Base-by-base conservation (phyloP, 2,113 vertebrate species). In the Morone chrysops region DNA sequence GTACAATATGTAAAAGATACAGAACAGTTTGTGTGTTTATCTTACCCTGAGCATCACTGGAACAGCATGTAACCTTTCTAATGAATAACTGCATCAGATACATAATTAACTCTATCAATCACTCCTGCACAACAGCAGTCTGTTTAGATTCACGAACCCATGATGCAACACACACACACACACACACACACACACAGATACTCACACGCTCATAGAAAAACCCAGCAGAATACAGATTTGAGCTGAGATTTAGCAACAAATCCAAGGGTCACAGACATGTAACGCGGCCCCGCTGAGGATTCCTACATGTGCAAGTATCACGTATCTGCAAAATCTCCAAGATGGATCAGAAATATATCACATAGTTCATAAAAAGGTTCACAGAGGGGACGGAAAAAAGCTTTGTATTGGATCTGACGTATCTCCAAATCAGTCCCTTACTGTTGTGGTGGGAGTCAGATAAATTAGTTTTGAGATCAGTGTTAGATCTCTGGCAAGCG, bases 291-390 rank as follows among this genome's bases (percentile, higher is more conserved):
- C n/a, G 40, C 74, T 51, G 85, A 31, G 81, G 86, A 87, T 73
- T 86, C 75, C 81, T 68, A 59, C 87, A 86, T 60, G 78, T 91
- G 81, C 68, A 86, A 84, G 86, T 92, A 77, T 90, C 86, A 89
- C 76, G 1, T 93, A 88, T 87, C 88, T 92, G 89, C 81, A 86
- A 84, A 88, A 92, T 92, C 61, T 94, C 82, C 81, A 50, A 83
- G 81, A 87, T 81, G 72, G 74, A 89, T 91, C 87, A 76, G 82
- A 93, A 90, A 92, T 93, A 85, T 67, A 84, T 89, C 90, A 90
- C 83, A 47, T 89, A 59, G 70, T 74, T 89, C 84, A 50, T 53
- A 60, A 71, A 81, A 81, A 47, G 70, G 87, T 81, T 92, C 87
- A 86, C 62, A 0, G 69, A 66, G 62, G 54, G 87, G 84, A 82